Evolutionary conservation across 2,888 invertebrate species (phyloP).

Genomic region (Coleophora flavipennella): DNA sequence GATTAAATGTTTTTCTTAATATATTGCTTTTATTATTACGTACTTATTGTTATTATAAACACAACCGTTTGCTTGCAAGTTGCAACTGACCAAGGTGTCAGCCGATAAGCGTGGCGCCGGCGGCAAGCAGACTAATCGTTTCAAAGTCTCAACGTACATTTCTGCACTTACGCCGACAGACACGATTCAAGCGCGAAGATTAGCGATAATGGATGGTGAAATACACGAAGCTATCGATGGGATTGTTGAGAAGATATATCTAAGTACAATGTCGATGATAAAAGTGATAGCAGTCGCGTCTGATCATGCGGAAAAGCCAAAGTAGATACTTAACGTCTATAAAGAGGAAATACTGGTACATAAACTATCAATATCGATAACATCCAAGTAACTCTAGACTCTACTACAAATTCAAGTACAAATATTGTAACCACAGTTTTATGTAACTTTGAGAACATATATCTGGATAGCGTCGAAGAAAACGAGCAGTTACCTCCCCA

Average conservation of each 20-base stretch:
- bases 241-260: constrained; percentile 21
- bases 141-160: constrained; percentile 40
- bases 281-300: constrained; percentile 4
- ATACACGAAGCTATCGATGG: constrained; percentile 32
- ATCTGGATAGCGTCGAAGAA: constrained; percentile 9
- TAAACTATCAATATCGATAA: not conserved
- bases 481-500: constrained; percentile 14
- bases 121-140: constrained; percentile 34
- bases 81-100: constrained; percentile 26
- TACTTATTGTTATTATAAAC: constrained; percentile 2
- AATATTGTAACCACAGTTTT: too few species aligned
- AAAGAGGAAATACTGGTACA: constrained; percentile 4
- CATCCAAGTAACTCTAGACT: too few species aligned
- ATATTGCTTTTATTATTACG: constrained; percentile 1
- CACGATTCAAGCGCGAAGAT: constrained; percentile 32
- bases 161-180: constrained; percentile 38
- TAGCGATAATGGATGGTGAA: constrained; percentile 37
- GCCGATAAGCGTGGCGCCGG: constrained; percentile 26
- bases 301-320: constrained; percentile 6
- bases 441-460: too few species aligned
- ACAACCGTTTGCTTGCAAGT: not conserved
- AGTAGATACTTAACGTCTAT: constrained; percentile 1
- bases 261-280: constrained; percentile 21
- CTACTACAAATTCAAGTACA: too few species aligned
- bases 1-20: too few species aligned